phyloP scores from a whole-genome alignment of 1,140 invertebrate genomes.

The Chionoecetes opilio region DNA sequence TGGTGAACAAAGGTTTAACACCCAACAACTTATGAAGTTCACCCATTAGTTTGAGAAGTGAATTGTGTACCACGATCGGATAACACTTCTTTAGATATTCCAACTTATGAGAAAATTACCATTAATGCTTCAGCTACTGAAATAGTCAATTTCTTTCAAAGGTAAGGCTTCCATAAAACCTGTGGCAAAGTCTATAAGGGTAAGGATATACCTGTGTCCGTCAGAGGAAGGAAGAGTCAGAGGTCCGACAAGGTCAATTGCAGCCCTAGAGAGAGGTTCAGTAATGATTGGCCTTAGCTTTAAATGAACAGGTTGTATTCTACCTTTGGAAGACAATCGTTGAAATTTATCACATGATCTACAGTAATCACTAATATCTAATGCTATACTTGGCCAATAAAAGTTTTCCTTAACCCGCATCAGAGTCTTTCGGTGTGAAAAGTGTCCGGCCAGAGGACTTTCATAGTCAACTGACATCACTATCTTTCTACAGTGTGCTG shows the following conservation, averaged over 20 bases:
- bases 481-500: no score
- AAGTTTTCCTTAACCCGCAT: no score
- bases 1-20: conserved; percentile 32
- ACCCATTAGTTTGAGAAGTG: conserved; percentile 36
- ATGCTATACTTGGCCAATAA: no score
- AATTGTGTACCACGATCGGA: conserved; percentile 56
- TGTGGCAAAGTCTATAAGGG: conserved; percentile 59
- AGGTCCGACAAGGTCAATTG: conserved; percentile 40
- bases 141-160: conserved; percentile 22
- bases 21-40: conserved; percentile 48
- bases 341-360: no score
- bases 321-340: no score
- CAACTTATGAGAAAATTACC: conserved; percentile 35
- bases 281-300: background rate
- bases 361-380: no score
- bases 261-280: conserved; percentile 34
- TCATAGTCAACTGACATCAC: no score
- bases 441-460: no score
- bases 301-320: no score
- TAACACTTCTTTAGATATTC: conserved; percentile 45
- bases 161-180: conserved; percentile 56
- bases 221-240: background rate
- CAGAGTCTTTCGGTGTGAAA: no score
- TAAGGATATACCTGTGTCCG: conserved; percentile 60
- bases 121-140: conserved; percentile 7